Base-by-base conservation (phyloP, 2,113 vertebrate genomes). In the Oncorhynchus mykiss region DNA sequence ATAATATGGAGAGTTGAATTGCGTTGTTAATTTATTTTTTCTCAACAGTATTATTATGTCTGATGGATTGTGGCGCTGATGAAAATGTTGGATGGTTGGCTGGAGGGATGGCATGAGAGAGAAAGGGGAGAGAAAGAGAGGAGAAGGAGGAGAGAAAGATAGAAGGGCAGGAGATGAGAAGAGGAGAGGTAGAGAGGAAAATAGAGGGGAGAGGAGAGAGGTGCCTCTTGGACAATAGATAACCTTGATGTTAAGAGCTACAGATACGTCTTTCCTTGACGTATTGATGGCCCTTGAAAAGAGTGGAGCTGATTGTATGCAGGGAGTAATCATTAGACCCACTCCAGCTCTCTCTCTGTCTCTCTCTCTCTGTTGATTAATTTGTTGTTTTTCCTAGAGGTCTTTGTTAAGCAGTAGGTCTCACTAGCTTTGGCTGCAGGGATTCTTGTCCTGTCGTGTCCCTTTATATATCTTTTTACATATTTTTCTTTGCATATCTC, bases 241-340 rank as follows among this genome's bases (percentile, higher is more conserved):
- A 97, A 97, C 96, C 96, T 98, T 98, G 96, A 95, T 96, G 96
- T 96, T 98, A 96, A 96, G 95, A 96, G 96, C 95, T 95, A 94
- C 95, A 94, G 95, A 96, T 96, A 94, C 94, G 96, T 97, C 95
- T 96, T 94, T 94, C 93, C 93, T 93, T 98, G 97, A 97, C 96
- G 96, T 97, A 97, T 96, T 97, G 96, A 98, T 97, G 95, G 95
- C 95, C 96, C 96, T 96, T 94, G 96, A 96, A 97, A 96, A 95
- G 93, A 96, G 94, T 93, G 92, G 94, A 95, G 96, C 95, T 97
- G 96, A 97, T 97, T 97, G 95, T 97, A 98, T 97, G 96, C 96
- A 90, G 89, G 86, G 84, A 89, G 84, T 83, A 88, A 90, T 91
- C 92, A 91, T 91, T 92, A 91, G 90, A 91, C 74, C 87, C 81